A percentile compares a stretch with the other conserved stretches of the same genome.
Conservation (phyloP, 2,797 vertebrate species). For the Phoeniculus purpureus region DNA sequence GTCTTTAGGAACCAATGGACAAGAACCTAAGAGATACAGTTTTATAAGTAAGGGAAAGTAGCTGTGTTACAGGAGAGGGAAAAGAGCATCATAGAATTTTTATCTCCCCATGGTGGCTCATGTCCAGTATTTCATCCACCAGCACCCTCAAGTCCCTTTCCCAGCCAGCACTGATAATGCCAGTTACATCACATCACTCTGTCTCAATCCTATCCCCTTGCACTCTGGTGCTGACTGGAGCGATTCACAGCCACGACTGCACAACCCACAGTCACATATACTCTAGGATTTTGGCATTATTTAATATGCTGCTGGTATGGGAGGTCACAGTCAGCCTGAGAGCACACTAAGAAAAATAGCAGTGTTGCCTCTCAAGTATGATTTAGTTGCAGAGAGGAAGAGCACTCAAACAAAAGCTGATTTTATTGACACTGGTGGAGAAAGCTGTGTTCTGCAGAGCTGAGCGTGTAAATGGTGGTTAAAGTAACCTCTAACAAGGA, state of each 20-base stretch:
- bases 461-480: constrained; percentile 20
- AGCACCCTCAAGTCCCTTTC: too few species aligned
- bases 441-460: not conserved
- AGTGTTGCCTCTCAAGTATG: not conserved
- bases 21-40: not conserved
- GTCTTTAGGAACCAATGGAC: not conserved
- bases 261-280: fast-evolving
- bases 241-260: not conserved
- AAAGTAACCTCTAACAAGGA: constrained; percentile 52
- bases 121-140: too few species aligned
- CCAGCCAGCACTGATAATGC: too few species aligned
- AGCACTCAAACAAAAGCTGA: constrained; percentile 21
- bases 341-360: not conserved
- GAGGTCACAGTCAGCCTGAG: not conserved
- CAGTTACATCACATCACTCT: not conserved
- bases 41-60: not conserved
- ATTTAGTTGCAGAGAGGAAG: not conserved
- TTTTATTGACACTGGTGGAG: not conserved
- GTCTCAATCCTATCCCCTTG: not conserved
- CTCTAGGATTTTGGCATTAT: not conserved
- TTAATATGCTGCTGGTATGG: not conserved
- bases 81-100: not conserved
- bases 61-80: not conserved
- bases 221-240: not conserved
- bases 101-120: not conserved